phyloP scores from a whole-genome alignment of 2,888 invertebrate species.

The Acrobasis repandana region DNA sequence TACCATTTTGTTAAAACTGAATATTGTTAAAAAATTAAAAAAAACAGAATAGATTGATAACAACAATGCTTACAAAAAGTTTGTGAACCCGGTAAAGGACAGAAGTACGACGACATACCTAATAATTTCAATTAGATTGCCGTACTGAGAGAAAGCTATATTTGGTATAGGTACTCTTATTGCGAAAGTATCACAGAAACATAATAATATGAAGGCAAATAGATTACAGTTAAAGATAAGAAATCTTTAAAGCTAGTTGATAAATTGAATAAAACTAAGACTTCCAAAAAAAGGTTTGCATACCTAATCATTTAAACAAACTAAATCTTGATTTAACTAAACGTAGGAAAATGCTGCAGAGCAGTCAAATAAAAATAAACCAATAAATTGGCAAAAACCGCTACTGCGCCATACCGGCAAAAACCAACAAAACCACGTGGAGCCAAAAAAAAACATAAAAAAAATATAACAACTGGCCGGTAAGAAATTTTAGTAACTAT shows the following conservation, averaged over 20 bases:
- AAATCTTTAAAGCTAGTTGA: neutral
- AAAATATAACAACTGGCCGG: constrained; percentile 7
- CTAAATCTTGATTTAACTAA: neutral
- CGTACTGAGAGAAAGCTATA: too few species aligned
- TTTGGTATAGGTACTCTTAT: too few species aligned
- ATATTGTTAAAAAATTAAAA: too few species aligned
- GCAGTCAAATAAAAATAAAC: constrained; percentile 1
- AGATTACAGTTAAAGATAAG: too few species aligned
- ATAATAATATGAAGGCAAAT: too few species aligned
- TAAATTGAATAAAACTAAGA: neutral
- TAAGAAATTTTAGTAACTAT: neutral
- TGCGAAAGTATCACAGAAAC: too few species aligned
- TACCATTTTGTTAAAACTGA: too few species aligned
- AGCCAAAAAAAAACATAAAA: constrained; percentile 1
- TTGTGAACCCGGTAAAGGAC: too few species aligned
- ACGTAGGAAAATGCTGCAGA: constrained; percentile 3
- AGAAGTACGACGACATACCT: too few species aligned
- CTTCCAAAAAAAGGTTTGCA: neutral
- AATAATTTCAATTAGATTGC: too few species aligned
- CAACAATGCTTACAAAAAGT: too few species aligned
- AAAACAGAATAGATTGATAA: too few species aligned
- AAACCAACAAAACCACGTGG: constrained; percentile 15
- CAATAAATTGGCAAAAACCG: constrained; percentile 5
- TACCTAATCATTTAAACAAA: neutral
- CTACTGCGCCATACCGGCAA: constrained; percentile 12